Conservation (phyloP, 1,140 invertebrate genomes). For the Dermatophagoides farinae region DNA sequence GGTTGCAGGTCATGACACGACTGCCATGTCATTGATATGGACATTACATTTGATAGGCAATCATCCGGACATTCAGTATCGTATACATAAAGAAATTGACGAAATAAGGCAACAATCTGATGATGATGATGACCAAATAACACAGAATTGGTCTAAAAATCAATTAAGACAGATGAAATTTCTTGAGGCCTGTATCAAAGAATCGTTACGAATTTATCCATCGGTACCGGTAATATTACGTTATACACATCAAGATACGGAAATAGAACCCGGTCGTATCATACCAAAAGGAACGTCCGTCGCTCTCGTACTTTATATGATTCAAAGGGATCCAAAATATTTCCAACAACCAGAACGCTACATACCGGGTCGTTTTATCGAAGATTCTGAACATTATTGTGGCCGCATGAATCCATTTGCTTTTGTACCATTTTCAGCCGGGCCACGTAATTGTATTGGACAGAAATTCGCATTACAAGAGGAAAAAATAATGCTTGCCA, state of each 20-base stretch:
- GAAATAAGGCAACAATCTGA: constrained; percentile 18
- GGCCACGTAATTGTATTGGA: constrained; percentile 29
- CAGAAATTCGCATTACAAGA: constrained; percentile 36
- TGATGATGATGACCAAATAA: constrained; percentile 27
- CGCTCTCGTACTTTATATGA: constrained; percentile 23
- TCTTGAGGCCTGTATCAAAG: constrained; percentile 23
- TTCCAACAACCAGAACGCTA: constrained; percentile 28
- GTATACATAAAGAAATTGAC: constrained; percentile 26
- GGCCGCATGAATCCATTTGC: constrained; percentile 21
- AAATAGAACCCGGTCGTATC: constrained; percentile 19
- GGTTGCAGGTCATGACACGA: constrained; percentile 56
- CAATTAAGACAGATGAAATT: constrained; percentile 47
- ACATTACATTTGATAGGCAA: constrained; percentile 41
- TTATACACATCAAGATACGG: constrained; percentile 39
- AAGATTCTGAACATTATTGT: constrained; percentile 18
- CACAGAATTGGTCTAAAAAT: constrained; percentile 35
- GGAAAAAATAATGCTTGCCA: constrained; percentile 32
- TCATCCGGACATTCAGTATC: constrained; percentile 39
- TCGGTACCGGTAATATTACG: constrained; percentile 51
- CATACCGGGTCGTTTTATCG: constrained; percentile 28
- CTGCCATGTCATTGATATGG: constrained; percentile 45
- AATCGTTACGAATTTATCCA: constrained; percentile 21
- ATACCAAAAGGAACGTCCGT: constrained; percentile 26
- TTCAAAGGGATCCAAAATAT: constrained; percentile 27
- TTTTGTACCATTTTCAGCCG: constrained; percentile 30